These are phyloP conservation scores for Eleutherodactylus coqui DNA, from an alignment of 2,797 vertebrate species.

Conservation along the genomic window DNA sequence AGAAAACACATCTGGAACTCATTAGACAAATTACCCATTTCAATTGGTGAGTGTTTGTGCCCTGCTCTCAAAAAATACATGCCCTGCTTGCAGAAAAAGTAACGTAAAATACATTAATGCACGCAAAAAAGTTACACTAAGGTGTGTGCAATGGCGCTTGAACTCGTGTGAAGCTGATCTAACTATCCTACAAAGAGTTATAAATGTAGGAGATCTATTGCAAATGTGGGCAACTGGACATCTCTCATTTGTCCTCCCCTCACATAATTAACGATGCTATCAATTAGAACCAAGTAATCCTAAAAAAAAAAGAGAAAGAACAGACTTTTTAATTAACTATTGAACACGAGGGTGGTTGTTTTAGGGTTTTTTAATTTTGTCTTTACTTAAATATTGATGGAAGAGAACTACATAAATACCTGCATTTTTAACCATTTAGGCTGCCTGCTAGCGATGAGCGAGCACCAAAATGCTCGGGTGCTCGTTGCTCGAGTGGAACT, in stretches of 20 bases:
- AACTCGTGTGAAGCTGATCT: too few species aligned
- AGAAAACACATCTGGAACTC: too few species aligned
- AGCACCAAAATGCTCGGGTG: too few species aligned
- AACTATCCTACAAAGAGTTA: neutral
- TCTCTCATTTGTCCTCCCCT: neutral
- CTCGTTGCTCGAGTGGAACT: too few species aligned
- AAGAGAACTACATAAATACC: neutral
- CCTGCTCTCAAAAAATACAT: too few species aligned
- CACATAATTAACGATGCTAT: neutral
- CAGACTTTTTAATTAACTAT: slow-evolving; percentile 21
- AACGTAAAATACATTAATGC: too few species aligned
- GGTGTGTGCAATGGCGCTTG: too few species aligned
- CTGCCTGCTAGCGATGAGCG: too few species aligned
- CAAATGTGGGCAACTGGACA: neutral
- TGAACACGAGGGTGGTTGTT: neutral
- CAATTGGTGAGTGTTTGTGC: too few species aligned
- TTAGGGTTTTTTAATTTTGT: neutral
- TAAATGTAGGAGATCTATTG: neutral
- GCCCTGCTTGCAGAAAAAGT: too few species aligned
- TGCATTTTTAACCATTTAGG: neutral
- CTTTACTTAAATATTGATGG: neutral
- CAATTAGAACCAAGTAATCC: neutral
- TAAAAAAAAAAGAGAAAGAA: neutral
- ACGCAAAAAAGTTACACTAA: too few species aligned
- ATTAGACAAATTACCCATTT: too few species aligned